Evolutionary conservation across 2,888 invertebrate species (phyloP), one percentile per base, ranked within the genome.

Genomic region (Lasioglossum malachurum): DNA sequence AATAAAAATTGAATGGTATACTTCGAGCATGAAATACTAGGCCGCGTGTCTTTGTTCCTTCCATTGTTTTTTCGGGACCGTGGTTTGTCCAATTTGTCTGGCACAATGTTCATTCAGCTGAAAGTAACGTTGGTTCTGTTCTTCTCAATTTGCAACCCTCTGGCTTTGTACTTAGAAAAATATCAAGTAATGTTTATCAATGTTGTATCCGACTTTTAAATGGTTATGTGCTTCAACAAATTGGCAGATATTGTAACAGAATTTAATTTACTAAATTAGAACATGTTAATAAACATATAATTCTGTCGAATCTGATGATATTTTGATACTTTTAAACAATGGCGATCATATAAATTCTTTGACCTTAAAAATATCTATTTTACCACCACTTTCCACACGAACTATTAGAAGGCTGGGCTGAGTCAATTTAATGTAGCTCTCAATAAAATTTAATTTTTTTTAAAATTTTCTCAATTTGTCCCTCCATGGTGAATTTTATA

Each of bases 1-100:
- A 76, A 88, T 80, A 89, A 89, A 89, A 80, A 89, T 88, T 83
- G 80, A 87, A 89, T 82, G 79, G 82, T 83, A 84, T 64, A 80
- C 79, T 80, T 75, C 77, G 80, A 83, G 69, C 74, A 73, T 64
- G 71, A 71, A 41, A 71, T 71, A 88, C 86, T 44, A 49, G 67
- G 53, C 71, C 69, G 75, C 46, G 76, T 53, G 72, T 69, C 10
- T 19, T 31, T 27, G 72, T 72, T 2, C 7, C 46, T 31, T 46
- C 7, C 44, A 72, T 27, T 44, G 44, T 19, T 27, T 72, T 64
- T 69, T 64, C 31, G 41, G 5, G n/a, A 16, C 16, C 0, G 31
- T n/a, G 27, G 2, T 64, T 49, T 49, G n/a, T n/a, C 10, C n/a
- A 35, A 16, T n/a, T 19, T 16, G 23, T 7, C 35, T 5, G 4